Conservation (phyloP, 2,797 vertebrate genomes). For the Alauda arvensis region DNA sequence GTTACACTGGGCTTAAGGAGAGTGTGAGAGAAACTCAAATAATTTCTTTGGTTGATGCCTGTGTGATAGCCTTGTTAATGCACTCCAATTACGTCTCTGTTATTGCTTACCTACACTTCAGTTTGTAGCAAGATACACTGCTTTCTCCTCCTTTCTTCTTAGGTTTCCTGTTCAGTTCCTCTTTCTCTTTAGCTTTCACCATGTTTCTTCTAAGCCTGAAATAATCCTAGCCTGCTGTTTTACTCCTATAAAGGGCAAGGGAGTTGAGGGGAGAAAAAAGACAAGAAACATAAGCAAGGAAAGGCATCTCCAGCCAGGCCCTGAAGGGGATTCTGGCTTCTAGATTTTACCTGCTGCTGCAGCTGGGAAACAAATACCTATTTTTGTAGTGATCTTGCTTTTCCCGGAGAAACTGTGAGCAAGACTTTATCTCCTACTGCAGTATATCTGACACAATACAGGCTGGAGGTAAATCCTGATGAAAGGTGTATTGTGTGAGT, state of each 20-base stretch:
- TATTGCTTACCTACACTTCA: not conserved
- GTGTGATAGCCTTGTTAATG: not conserved
- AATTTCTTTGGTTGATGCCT: not conserved
- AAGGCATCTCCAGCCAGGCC: not conserved
- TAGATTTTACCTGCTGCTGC: not conserved
- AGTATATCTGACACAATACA: not conserved
- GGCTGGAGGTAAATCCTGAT: not conserved
- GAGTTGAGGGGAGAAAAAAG: not conserved
- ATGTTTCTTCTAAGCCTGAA: not conserved
- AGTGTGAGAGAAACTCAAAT: not conserved
- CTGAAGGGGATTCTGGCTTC: not conserved
- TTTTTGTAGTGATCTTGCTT: not conserved
- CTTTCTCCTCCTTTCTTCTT: not conserved
- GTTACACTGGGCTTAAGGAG: not conserved
- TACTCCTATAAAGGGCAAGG: not conserved
- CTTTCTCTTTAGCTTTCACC: not conserved
- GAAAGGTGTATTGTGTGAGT: not conserved
- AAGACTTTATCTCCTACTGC: not conserved
- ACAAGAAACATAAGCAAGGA: not conserved
- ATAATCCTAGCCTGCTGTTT: not conserved
- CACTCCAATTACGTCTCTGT: not conserved
- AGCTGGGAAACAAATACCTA: not conserved
- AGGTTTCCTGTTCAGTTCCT: not conserved
- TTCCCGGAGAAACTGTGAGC: not conserved
- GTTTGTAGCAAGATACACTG: not conserved